Evolutionary conservation across 2,113 vertebrate species (phyloP), one percentile per base, ranked within the genome.

Genomic region (Phrynosoma blainvillii): DNA sequence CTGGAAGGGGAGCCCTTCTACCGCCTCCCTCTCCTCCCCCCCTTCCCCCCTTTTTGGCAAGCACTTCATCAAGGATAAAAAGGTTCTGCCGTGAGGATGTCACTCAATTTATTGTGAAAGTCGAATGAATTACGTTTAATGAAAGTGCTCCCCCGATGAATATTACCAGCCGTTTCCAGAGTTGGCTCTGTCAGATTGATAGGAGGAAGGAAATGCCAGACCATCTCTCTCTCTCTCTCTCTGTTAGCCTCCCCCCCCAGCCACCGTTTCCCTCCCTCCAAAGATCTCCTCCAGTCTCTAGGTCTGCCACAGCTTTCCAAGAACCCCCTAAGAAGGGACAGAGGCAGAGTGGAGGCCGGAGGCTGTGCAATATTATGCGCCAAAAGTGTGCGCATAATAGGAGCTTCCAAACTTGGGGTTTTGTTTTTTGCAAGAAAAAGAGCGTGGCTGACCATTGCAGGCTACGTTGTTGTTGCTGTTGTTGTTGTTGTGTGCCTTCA

Each of bases 81-180:
- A 96, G 96, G 96, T 95, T 97, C 94, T 95, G 95, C 96, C 95
- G 93, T 96, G 95, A 97, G 96, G 96, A 96, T 97, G 97, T 97
- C 97, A 97, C 97, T 98, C 97, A 97, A 97, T 98, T 97, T 96
- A 97, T 97, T 96, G 96, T 96, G 97, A 98, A 98, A 97, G 97
- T 97, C 97, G 97, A 97, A 97, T 97, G 96, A 97, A 97, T 97
- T 97, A 97, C 96, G 93, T 97, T 97, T 97, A 97, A 97, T 97
- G 97, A 97, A 97, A 97, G 96, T 96, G 96, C 96, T 97, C 96
- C 97, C 97, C 95, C 96, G 97, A 97, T 97, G 97, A 97, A 97
- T 97, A 97, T 97, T 97, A 97, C 96, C 95, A 95, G 97, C 97
- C 96, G 96, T 97, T 97, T 97, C 96, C 96, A 94, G 96, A 96